Conservation (phyloP, 2,113 vertebrate species). For the Crotalus tigris region DNA sequence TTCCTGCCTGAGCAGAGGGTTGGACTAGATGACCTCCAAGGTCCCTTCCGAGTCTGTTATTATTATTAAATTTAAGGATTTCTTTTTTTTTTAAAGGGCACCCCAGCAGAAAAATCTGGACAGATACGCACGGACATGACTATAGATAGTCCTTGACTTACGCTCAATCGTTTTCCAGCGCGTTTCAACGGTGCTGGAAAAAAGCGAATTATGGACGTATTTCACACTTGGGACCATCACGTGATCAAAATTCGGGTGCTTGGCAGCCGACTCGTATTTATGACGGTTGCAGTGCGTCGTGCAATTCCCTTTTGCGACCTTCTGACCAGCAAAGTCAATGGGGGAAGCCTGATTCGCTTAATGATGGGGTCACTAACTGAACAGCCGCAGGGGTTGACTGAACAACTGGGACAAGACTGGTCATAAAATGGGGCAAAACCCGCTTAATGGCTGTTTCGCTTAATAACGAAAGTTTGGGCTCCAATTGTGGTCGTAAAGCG, state of each 20-base stretch:
- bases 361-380: not conserved
- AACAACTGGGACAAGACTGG: not conserved
- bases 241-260: not conserved
- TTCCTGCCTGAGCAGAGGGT: too few relatives aligned
- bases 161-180: fast-evolving
- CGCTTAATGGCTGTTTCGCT: not conserved
- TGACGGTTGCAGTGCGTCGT: not conserved
- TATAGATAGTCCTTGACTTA: too few relatives aligned
- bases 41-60: too few relatives aligned
- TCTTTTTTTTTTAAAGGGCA: too few relatives aligned
- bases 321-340: not conserved
- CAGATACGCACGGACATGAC: fast-evolving
- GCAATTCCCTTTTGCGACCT: too few relatives aligned
- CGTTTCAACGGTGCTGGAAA: not conserved
- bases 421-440: not conserved
- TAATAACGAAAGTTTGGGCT: too few relatives aligned
- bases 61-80: too few relatives aligned
- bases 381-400: not conserved
- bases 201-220: not conserved
- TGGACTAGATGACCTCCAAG: too few relatives aligned
- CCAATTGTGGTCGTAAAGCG: too few relatives aligned
- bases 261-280: not conserved
- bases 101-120: too few relatives aligned
- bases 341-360: not conserved
- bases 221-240: not conserved